Percentiles rank a stretch among this genome's conserved stretches.
Evolutionary conservation across 2,797 vertebrate species (phyloP).

Genomic region (Sternarchorhynchus goeldii): DNA sequence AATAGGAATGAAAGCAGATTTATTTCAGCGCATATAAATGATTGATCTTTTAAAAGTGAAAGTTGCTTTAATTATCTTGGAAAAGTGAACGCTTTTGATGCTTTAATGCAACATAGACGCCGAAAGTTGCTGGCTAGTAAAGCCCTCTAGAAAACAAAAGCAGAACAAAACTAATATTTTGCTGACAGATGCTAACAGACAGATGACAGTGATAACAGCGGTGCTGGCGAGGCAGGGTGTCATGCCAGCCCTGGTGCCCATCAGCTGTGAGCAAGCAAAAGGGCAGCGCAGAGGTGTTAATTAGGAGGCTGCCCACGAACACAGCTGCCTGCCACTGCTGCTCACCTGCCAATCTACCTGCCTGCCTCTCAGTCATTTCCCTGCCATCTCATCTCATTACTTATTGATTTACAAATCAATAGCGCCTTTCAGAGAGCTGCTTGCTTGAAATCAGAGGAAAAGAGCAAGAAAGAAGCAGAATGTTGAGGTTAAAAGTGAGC

Average conservation of each 20-base stretch:
- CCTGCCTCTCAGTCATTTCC: constrained; percentile 71
- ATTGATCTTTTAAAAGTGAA: constrained; percentile 3
- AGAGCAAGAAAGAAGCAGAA: constrained; percentile 35
- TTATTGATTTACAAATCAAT: constrained; percentile 81
- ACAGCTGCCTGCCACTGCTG: constrained; percentile 35
- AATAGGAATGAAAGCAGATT: constrained; percentile 2
- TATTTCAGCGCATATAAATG: constrained; percentile 23
- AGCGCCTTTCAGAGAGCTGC: constrained; percentile 63
- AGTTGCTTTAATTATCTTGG: no score
- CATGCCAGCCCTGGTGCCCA: constrained; percentile 43
- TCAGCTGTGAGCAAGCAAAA: constrained; percentile 39
- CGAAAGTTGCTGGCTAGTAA: constrained; percentile 24
- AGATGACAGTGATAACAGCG: neutral
- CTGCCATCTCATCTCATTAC: constrained; percentile 74
- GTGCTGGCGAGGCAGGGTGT: constrained; percentile 20
- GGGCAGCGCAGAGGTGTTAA: constrained; percentile 54
- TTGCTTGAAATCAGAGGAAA: constrained; percentile 51
- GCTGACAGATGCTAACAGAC: no score
- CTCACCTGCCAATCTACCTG: constrained; percentile 48
- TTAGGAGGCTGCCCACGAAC: constrained; percentile 62
- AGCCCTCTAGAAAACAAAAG: neutral
- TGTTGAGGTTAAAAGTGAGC: constrained; percentile 52
- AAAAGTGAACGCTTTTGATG: constrained; percentile 6
- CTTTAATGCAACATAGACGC: neutral
- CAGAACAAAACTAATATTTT: neutral